phyloP scores from a whole-genome alignment of 2,797 vertebrate species.

The Clamator glandarius region DNA sequence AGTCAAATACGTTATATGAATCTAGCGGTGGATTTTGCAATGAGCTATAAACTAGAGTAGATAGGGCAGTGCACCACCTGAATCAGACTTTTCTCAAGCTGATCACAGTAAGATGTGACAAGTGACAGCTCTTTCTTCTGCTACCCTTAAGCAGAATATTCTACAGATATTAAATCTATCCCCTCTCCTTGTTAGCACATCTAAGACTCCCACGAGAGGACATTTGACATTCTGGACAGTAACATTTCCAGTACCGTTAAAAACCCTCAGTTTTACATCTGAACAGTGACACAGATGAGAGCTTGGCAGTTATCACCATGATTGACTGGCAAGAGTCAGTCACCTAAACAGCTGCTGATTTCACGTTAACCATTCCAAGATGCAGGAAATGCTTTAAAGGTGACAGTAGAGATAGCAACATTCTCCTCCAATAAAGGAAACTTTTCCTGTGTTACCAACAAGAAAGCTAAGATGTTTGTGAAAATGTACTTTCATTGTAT shows the following conservation, averaged over 20 bases:
- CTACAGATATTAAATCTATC: neutral
- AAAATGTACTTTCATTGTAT: neutral
- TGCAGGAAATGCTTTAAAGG: neutral
- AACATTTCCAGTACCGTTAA: neutral
- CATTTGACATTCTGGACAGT: neutral
- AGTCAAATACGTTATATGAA: neutral
- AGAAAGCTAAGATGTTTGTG: neutral
- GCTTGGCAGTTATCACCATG: neutral
- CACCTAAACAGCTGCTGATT: neutral
- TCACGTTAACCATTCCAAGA: neutral
- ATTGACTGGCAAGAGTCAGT: neutral
- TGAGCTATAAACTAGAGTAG: neutral
- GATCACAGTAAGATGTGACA: neutral
- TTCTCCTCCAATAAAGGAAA: neutral
- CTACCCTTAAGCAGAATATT: neutral
- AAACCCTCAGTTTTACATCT: neutral
- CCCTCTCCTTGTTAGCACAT: neutral
- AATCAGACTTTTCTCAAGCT: neutral
- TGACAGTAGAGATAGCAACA: neutral
- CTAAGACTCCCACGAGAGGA: neutral
- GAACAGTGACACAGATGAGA: neutral
- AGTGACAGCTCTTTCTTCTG: neutral
- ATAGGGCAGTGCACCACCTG: neutral
- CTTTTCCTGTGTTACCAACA: neutral
- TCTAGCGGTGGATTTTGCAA: neutral